Base-by-base conservation (phyloP, 2,888 invertebrate species). In the Hydropsyche betteni region DNA sequence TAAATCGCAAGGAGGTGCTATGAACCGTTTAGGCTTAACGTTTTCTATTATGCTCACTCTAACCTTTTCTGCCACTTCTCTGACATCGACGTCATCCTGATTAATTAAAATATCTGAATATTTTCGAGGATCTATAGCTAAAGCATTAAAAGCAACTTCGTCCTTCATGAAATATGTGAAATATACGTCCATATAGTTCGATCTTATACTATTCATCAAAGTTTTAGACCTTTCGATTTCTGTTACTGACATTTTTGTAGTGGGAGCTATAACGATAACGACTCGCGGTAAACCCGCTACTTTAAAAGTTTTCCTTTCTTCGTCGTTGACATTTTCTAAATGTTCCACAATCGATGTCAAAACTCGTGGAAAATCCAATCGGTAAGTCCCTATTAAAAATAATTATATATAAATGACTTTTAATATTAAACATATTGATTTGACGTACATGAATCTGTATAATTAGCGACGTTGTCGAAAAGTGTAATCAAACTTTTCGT, bases 401-500 rank as follows among this genome's bases (percentile, higher is more conserved):
- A 44, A 36, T 68, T 69, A 36, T 34, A 50, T 55, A 33, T 50
- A 24, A 44, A 33, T 16, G 44, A 71, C 7, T 1, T 44, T 44
- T 16, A 44, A 44, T 69, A 69, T 51, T 52, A 68, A 68, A 7
- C 3, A 16, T 74, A 68, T 74, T 8, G 44, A 44, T 74, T 68
- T 69, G 78, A 82, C 88, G 83, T 84, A 89, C 89, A 89, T 77
- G 84, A 81, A 73, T 84, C 84, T 5, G 85, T 84, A 76, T 82
- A 85, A 78, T 87, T 86, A 53, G 81, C 81, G 0, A 90, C 82
- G 58, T 83, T 81, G 61, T 78, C 80, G 80, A 84, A 87, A 55
- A 85, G 81, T 58, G 83, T 82, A 7, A 90, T 87, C 12, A 90
- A 83, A 81, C 91, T 90, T 69, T 86, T 83, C 0, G 90, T 88